These are phyloP conservation scores for Proteles cristata DNA, from an alignment of 2,113 vertebrate species.

Conservation along the genomic window DNA sequence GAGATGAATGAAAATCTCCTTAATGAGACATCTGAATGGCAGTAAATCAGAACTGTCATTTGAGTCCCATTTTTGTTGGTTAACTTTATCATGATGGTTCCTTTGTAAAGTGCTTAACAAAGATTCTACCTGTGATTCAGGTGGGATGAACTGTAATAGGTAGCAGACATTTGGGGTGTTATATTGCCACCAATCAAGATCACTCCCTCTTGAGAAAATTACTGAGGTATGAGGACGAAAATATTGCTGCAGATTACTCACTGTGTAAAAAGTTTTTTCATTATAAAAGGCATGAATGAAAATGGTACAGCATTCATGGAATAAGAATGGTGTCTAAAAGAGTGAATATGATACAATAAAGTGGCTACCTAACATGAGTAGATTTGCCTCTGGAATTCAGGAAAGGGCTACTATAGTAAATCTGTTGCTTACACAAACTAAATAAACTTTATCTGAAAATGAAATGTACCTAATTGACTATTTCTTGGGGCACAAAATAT, in stretches of 20 bases:
- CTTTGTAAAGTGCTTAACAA: not conserved
- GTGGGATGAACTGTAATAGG: not conserved
- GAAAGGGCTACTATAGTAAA: not conserved
- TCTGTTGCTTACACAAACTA: not conserved
- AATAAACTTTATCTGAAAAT: constrained; percentile 24
- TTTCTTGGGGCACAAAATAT: not conserved
- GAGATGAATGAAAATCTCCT: not conserved
- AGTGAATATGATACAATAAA: not conserved
- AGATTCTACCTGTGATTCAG: not conserved
- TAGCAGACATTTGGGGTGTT: not conserved
- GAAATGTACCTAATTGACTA: not conserved
- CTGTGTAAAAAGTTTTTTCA: not conserved
- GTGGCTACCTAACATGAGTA: not conserved
- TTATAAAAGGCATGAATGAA: not conserved
- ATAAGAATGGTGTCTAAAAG: not conserved
- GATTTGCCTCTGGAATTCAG: not conserved
- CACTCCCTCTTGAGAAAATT: not conserved
- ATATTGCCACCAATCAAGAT: not conserved
- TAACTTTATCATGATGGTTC: not conserved
- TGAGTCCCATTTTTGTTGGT: not conserved
- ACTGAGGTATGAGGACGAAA: not conserved
- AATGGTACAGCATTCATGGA: not conserved
- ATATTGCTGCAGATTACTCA: not conserved
- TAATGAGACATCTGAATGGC: not conserved
- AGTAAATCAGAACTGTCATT: not conserved